Evolutionary conservation across 2,797 vertebrate species (phyloP), one percentile per base, ranked within the genome.

Genomic region (Emys orbicularis): DNA sequence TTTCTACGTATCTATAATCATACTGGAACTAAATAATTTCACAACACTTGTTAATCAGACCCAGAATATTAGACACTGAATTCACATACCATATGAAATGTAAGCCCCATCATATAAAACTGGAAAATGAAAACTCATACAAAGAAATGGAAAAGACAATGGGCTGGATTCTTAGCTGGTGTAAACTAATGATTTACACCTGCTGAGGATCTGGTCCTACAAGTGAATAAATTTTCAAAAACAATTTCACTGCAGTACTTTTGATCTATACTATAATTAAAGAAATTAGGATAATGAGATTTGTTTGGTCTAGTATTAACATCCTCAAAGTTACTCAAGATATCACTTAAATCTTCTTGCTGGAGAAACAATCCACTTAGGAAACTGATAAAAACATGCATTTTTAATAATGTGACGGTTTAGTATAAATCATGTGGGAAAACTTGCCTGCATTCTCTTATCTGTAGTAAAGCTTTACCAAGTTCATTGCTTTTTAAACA

Each of bases 401-500:
- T 57, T 81, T 92, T 79, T 59, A 56, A n/a, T n/a, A 82, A 90
- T 37, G 18, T 0, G 3, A 3, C 81, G 77, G 12, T 50, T 79
- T 91, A 89, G 68, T 5, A 52, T 12, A 23, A 86, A 31, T 82
- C 90, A 59, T 3, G 34, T 29, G 61, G 87, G 34, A 84, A 84
- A 90, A 96, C 98, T 97, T 97, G 99, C 99, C 99, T 99, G 99
- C 99, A 99, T 97, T 99, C 99, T 92, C 99, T 98, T 97, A 99
- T 99, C 97, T 99, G 99, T 91, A 98, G 98, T 92, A 99, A 97
- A 0, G 99, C 99, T 97, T 99, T 99, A 97, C 99, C 98, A 85
- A 99, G 99, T 96, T 99, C 99, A 0, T 99, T 99, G 98, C 98
- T 99, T 97, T 99, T 99, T 97, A 99, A 97, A 97, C 99, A 99